Evolutionary conservation across 2,113 vertebrate species (phyloP).

Genomic region (Colossoma macropomum): DNA sequence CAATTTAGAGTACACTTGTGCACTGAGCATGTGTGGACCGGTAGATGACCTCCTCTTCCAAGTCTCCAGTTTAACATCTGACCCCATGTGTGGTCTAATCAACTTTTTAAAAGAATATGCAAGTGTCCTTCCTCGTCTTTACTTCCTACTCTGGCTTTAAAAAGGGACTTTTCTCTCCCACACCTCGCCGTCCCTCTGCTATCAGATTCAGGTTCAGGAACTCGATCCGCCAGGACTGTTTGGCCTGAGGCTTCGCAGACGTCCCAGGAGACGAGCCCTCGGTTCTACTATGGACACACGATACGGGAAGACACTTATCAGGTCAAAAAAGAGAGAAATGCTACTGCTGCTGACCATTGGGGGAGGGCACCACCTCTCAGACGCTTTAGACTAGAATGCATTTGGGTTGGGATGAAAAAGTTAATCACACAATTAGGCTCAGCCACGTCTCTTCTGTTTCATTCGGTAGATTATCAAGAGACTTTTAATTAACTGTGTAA

Average conservation of each 20-base stretch:
- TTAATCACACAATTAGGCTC: too few relatives aligned
- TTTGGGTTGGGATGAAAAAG: too few relatives aligned
- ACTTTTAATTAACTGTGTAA: too few relatives aligned
- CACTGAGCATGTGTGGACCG: background rate
- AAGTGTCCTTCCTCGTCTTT: background rate
- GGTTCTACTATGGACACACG: constrained; percentile 49
- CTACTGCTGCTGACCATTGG: background rate
- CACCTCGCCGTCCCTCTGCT: constrained; percentile 35
- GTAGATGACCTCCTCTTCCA: too few relatives aligned
- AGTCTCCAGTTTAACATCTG: background rate
- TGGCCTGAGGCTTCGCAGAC: constrained; percentile 23
- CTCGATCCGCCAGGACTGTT: constrained; percentile 27
- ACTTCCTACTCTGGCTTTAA: background rate
- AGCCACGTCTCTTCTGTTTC: too few relatives aligned
- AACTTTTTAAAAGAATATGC: background rate
- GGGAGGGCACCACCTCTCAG: background rate
- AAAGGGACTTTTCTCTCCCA: constrained; percentile 10
- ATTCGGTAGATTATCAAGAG: too few relatives aligned
- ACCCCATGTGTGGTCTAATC: background rate
- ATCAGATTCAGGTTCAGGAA: constrained; percentile 48
- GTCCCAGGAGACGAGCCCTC: constrained; percentile 46
- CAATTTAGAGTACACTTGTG: background rate
- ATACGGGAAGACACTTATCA: constrained; percentile 52
- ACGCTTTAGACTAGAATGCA: background rate
- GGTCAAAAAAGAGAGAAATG: constrained; percentile 48